Base-by-base conservation (phyloP, 2,888 invertebrate genomes). In the Agelastica alni region DNA sequence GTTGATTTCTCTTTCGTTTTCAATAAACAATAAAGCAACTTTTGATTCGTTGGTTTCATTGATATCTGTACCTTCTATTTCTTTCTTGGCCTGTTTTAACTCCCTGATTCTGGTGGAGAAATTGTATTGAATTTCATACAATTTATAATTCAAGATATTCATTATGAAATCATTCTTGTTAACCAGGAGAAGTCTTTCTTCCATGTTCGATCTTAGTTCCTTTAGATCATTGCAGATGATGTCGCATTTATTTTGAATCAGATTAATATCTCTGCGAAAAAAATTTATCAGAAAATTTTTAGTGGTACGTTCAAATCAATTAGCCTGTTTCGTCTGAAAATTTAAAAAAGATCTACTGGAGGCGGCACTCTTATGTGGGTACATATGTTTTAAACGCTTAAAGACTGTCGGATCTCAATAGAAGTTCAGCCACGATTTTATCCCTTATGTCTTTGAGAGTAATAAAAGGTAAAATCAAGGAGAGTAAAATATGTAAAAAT, bases 101-200 rank as follows among this genome's bases (percentile, higher is more conserved):
- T 66, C 51, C 5, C 68, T 66, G 10, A 72, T 61, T 52, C 65
- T 61, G 3, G 44, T 56, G 6, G 66, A 61, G 51, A 67, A 73
- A 5, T 64, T 56, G 47, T 67, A 66, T 22, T 66, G 66, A 7
- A 68, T 60, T 39, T 72, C 68, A 44, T 70, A 69, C 37, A 69
- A 64, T 65, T 71, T 72, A 49, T 69, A 70, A 18, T 64, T 70
- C 10, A 74, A 48, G 13, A 69, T 61, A 34, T 66, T 66, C 57
- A 70, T 63, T 9, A 71, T 62, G 6, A 69, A 58, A 22, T 72
- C 70, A 13, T 71, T 64, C 51, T 68, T 68, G 42, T 72, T 70
- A 2, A 70, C 49, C 12, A 67, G 55, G 4, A 53, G 51, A 1
- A 65, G 36, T 10, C 66, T 59, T 4, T 53, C 61, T 4, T 64